Conservation (phyloP, 2,797 vertebrate species). For the Centropyge bicolor region DNA sequence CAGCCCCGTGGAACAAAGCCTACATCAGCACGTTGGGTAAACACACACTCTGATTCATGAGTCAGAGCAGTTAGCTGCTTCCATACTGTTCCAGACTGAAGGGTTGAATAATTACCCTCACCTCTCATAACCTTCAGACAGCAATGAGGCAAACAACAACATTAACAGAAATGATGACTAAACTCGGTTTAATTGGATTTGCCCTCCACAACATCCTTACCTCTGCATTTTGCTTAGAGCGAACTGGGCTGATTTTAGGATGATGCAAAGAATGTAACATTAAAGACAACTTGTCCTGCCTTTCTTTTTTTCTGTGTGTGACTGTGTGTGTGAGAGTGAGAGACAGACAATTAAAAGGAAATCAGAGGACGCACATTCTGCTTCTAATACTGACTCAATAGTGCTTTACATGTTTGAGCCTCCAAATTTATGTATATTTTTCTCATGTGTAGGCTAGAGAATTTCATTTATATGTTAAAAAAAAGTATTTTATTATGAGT, state of each 20-base stretch:
- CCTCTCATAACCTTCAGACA: constrained; percentile 3
- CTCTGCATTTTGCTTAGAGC: background rate
- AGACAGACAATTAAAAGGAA: background rate
- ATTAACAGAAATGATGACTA: background rate
- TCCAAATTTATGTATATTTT: background rate
- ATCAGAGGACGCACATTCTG: background rate
- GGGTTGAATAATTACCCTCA: background rate
- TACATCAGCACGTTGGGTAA: constrained; percentile 30
- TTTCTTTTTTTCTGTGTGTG: background rate
- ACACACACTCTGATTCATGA: constrained; percentile 32
- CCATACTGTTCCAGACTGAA: background rate
- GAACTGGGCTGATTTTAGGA: background rate
- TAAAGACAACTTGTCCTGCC: background rate
- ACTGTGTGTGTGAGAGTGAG: background rate
- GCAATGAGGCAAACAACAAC: constrained; percentile 5
- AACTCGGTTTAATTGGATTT: constrained; percentile 10
- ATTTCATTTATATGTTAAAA: background rate
- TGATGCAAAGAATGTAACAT: background rate
- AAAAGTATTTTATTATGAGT: background rate
- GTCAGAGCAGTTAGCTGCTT: constrained; percentile 6
- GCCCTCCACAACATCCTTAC: background rate
- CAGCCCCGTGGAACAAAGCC: constrained; percentile 5
- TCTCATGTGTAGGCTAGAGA: background rate
- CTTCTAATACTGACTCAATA: background rate
- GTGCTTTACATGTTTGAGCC: background rate